phyloP scores from a whole-genome alignment of 2,888 invertebrate genomes.

The Mimas tiliae region DNA sequence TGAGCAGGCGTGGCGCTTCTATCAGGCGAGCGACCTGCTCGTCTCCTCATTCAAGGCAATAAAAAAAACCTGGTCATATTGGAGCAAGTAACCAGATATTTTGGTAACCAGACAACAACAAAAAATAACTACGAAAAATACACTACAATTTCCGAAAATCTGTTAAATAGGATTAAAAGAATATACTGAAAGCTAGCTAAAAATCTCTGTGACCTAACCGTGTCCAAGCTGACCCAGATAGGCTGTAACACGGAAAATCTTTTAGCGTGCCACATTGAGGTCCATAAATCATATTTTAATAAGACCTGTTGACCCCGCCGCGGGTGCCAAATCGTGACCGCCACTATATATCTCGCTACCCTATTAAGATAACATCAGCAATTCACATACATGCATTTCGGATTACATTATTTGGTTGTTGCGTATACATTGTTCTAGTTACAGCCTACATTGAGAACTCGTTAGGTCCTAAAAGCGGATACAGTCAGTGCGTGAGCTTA shows the following conservation, averaged over 20 bases:
- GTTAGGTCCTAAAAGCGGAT: no score
- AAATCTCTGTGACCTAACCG: neutral
- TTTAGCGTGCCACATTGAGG: neutral
- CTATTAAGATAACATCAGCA: slow-evolving; percentile 80
- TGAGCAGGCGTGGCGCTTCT: no score
- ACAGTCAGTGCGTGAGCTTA: no score
- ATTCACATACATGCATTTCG: slow-evolving; percentile 64
- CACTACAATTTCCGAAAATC: neutral
- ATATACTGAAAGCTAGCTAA: neutral
- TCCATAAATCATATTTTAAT: slow-evolving; percentile 24
- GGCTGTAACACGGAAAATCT: slow-evolving; percentile 1
- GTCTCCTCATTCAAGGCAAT: no score
- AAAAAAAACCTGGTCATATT: no score
- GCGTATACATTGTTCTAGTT: no score
- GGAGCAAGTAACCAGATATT: no score
- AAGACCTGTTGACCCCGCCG: slow-evolving; percentile 31
- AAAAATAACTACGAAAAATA: no score
- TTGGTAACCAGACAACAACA: no score
- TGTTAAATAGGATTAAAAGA: no score
- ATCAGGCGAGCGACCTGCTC: no score
- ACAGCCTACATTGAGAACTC: no score
- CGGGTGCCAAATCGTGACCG: slow-evolving; percentile 38
- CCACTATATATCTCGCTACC: slow-evolving; percentile 67
- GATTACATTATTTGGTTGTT: slow-evolving; percentile 34
- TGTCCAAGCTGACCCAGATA: neutral